A percentile compares a stretch with the other conserved stretches of the same genome.
phyloP scores from a whole-genome alignment of 2,888 invertebrate genomes.

The Mythimna vitellina region DNA sequence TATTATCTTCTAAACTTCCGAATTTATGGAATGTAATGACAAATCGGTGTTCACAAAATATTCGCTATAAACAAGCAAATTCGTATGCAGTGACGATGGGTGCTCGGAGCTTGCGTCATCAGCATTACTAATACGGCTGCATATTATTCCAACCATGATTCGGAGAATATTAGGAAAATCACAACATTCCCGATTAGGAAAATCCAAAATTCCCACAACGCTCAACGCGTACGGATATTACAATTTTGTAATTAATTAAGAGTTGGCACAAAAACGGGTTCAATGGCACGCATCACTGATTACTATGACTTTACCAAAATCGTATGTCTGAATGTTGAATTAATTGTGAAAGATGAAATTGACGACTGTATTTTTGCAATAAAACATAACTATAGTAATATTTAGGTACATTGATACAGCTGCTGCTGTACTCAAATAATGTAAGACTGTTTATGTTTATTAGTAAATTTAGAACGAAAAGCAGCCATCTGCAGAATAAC shows the following conservation, averaged over 20 bases:
- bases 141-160: conserved; percentile 10
- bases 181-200: conserved; percentile 7
- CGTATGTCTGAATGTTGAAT: conserved; percentile 36
- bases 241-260: conserved; percentile 17
- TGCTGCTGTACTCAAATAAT: conserved; percentile 2
- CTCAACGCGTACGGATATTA: conserved; percentile 16
- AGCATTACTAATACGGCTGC: conserved; percentile 27
- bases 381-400: not conserved
- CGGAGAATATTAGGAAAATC: conserved; percentile 22
- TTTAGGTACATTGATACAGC: not conserved
- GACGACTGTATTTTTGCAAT: not conserved
- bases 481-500: not conserved
- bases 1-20: conserved; percentile 19
- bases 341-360: conserved; percentile 11
- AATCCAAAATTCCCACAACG: conserved; percentile 13
- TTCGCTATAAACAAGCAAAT: conserved; percentile 40
- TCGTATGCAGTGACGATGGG: conserved; percentile 28
- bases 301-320: conserved; percentile 33
- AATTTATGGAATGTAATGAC: conserved; percentile 40
- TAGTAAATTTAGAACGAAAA: too few species aligned
- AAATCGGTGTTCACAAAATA: conserved; percentile 20
- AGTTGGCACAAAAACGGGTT: conserved; percentile 20
- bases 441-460: not conserved
- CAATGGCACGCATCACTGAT: conserved; percentile 31
- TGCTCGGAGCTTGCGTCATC: conserved; percentile 44